Evolutionary conservation across 2,113 vertebrate species (phyloP), one percentile per base, ranked within the genome.

Genomic region (Hippoglossus stenolepis): DNA sequence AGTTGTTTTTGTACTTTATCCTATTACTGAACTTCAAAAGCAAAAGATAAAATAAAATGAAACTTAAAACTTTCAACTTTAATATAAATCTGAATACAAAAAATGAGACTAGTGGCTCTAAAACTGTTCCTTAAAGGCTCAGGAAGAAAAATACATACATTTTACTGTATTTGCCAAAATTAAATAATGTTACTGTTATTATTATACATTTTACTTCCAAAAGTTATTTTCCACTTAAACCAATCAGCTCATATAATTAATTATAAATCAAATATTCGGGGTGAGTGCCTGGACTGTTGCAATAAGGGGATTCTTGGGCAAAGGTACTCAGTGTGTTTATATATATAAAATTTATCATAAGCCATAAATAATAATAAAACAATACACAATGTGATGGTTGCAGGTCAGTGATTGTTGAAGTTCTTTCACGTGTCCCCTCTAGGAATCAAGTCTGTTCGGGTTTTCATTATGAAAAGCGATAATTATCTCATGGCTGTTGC

Each of bases 401-500:
- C 21, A 75, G 77, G 80, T 43, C 40, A 43, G 59, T 76, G 59
- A 77, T 66, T 79, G 21, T 70, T 81, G 82, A 20, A 75, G 77
- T 78, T 73, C 63, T 73, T 76, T 74, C 57, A 81, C 49, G 54
- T 74, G 71, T 73, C 31, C 43, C 79, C 73, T 82, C 31, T 56
- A 80, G 72, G 81, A 86, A 86, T 88, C 63, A 64, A 79, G 82
- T 87, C 87, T 74, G 73, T 81, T 73, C 62, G 73, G 80, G 85
- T 92, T 93, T 93, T 91, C 89, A 92, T 87, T 92, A 87, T 92
- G 88, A 93, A 91, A 92, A 90, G 88, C 89, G 82, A 72, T 80
- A 82, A 82, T 91, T 70, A 45, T 87, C 80, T 75, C 85, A 82
- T 85, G 89, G 85, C 85, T 85, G 80, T 79, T 79, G 86, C 79